Conservation (phyloP, 2,888 invertebrate genomes). For the Chaitophorus viminalis region DNA sequence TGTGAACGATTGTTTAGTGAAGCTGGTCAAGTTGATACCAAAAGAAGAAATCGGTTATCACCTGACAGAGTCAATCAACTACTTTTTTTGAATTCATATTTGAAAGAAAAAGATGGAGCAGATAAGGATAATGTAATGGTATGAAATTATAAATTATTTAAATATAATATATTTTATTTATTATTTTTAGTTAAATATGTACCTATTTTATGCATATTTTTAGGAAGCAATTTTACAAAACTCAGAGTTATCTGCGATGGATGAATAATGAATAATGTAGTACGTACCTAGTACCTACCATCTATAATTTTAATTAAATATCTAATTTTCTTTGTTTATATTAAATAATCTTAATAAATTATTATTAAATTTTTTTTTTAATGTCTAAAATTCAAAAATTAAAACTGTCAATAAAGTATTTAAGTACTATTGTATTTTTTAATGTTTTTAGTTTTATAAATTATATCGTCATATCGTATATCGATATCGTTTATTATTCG, state of each 20-base stretch:
- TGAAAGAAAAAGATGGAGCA: no score
- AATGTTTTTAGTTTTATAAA: no score
- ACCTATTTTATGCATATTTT: neutral
- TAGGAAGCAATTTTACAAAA: neutral
- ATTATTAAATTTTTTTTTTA: no score
- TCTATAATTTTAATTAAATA: neutral
- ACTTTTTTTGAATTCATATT: constrained; percentile 13
- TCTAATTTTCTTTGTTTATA: neutral
- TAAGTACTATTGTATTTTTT: no score
- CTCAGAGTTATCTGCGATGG: neutral
- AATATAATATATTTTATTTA: neutral
- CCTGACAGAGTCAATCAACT: neutral
- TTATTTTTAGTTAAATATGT: neutral
- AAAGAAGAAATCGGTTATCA: constrained; percentile 15
- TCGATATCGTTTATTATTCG: no score
- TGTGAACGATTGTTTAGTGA: neutral
- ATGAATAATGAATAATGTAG: neutral
- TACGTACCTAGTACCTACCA: no score
- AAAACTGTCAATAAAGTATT: no score
- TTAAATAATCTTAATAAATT: neutral
- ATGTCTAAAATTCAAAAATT: no score
- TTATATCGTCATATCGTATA: no score
- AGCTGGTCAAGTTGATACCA: neutral
- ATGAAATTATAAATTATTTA: neutral
- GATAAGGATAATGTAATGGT: neutral